Base-by-base conservation (phyloP, 2,113 vertebrate species). In the Phrynocephalus versicolor region DNA sequence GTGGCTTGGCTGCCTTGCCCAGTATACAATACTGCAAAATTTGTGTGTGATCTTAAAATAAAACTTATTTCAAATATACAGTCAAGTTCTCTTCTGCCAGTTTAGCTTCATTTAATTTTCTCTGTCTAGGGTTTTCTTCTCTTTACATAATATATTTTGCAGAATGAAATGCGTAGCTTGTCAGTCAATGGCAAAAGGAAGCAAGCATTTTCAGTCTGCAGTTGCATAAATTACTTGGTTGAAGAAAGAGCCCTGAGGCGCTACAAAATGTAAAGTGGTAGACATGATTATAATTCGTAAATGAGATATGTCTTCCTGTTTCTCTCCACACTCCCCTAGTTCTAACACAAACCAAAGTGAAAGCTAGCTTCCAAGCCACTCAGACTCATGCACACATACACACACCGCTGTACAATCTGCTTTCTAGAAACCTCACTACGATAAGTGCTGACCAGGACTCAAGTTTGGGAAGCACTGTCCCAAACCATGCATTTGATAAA, bases 241-340 rank as follows among this genome's bases (percentile, higher is more conserved):
- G 81, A 92, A 91, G 83, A 87, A 87, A 90, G 74, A 92, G 39
- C 87, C 91, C 81, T 91, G 72, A 91, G 92, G 92, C 91, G 85
- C 84, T 92, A 85, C 83, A 88, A 86, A 88, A 45, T 85, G 76
- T 70, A 87, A 60, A 87, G 25, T 74, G 64, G 73, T 90, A 89
- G 64, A 84, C 55, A 74, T 41, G 77, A 51, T 84, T 88, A 78
- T 84, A 86, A 85, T 81, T 87, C 10, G 0, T 85, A 73, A 91
- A 39, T n/a, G 62, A 3, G 14, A 60, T 35, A 58, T 41, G 19
- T 89, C 7, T 33, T 85, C 72, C 83, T 86, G 8, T 81, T n/a
- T 90, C 89, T 85, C 62, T 89, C 3, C 58, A 84, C 1, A 30
- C 51, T 79, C 69, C 37, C 58, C 41, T 85, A 16, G 9, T 85